phyloP scores from a whole-genome alignment of 2,797 vertebrate species.

The Dryobates pubescens region DNA sequence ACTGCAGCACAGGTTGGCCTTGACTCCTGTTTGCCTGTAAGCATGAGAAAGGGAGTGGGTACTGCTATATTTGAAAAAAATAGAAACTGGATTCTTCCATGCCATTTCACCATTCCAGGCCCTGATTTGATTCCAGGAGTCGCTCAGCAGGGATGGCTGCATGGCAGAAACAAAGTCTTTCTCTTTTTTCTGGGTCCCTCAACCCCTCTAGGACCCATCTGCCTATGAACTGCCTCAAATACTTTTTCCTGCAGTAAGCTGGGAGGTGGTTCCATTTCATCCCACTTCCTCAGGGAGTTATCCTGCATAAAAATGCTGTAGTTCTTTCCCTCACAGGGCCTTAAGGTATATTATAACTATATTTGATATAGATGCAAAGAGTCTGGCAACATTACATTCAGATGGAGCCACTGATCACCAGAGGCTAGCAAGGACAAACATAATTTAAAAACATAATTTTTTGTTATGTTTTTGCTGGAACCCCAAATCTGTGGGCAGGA shows the following conservation, averaged over 20 bases:
- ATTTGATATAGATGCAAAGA: constrained; percentile 35
- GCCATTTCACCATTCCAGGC: constrained; percentile 4
- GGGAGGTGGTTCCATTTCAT: constrained; percentile 12
- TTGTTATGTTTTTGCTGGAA: constrained; percentile 35
- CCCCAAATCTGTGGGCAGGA: not conserved
- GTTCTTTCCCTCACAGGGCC: constrained; percentile 7
- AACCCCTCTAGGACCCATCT: not conserved
- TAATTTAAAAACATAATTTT: constrained; percentile 27
- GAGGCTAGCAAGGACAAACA: constrained; percentile 20
- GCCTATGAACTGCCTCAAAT: not conserved
- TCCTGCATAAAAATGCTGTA: constrained; percentile 4
- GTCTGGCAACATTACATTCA: constrained; percentile 37
- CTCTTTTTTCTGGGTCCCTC: not conserved
- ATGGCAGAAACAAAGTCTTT: constrained; percentile 5
- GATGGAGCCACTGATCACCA: not conserved
- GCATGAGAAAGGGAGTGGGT: not conserved
- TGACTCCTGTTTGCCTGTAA: not conserved
- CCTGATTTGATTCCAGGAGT: not conserved
- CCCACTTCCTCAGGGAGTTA: not conserved
- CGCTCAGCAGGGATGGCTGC: not conserved
- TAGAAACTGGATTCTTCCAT: not conserved
- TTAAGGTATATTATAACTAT: constrained; percentile 39
- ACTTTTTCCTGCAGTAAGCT: not conserved
- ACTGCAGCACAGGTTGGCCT: not conserved
- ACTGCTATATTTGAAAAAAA: not conserved